phyloP scores from a whole-genome alignment of 2,113 vertebrate species.

The Bufo gargarizans region DNA sequence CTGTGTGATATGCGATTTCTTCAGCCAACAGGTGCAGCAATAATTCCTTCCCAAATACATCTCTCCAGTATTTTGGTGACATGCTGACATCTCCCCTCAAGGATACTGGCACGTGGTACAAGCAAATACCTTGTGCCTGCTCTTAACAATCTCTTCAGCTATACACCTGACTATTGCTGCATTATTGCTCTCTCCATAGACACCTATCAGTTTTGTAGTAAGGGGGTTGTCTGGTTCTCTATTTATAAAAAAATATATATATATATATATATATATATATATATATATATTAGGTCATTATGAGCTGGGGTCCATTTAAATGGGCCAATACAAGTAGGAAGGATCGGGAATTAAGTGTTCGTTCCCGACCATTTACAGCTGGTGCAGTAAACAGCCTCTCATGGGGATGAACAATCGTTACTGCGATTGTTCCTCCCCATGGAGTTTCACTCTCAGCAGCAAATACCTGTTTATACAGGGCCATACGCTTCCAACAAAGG shows the following conservation, averaged over 20 bases:
- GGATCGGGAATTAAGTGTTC: too few relatives aligned
- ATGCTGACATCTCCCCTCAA: not conserved
- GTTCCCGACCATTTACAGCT: too few relatives aligned
- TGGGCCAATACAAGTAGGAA: too few relatives aligned
- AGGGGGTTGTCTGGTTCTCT: not conserved
- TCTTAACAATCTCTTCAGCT: not conserved
- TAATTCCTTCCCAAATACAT: slow-evolving; percentile 25
- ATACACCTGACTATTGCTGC: not conserved
- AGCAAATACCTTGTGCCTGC: not conserved
- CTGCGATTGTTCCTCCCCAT: too few relatives aligned
- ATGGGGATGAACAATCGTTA: too few relatives aligned
- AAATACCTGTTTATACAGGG: too few relatives aligned
- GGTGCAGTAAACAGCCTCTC: too few relatives aligned
- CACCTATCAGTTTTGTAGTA: not conserved
- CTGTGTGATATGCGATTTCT: not conserved
- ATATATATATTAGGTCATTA: not conserved
- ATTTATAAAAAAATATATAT: not conserved
- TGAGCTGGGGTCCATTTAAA: not conserved
- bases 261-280: not conserved
- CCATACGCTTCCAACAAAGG: too few relatives aligned
- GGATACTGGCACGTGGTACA: not conserved
- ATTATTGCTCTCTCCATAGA: not conserved
- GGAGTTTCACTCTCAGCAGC: too few relatives aligned
- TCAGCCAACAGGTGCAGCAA: slow-evolving; percentile 27
- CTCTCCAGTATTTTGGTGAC: slow-evolving; percentile 14